Conservation (phyloP, 2,113 vertebrate genomes). For the Nycticebus coucang region DNA sequence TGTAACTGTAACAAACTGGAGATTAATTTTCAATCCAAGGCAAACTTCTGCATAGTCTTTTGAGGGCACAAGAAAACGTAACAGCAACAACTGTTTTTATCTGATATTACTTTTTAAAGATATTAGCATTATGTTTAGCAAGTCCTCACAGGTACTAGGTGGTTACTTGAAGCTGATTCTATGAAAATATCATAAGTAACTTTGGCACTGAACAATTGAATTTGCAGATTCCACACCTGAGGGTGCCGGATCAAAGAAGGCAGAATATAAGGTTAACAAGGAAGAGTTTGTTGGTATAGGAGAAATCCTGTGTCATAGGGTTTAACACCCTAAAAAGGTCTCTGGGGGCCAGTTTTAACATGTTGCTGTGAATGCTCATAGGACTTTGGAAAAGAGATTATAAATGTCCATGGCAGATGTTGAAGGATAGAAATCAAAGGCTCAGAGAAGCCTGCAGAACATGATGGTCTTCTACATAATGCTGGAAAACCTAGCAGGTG, state of each 20-base stretch:
- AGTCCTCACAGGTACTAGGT: background rate
- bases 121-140: background rate
- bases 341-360: background rate
- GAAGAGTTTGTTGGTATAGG: background rate
- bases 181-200: background rate
- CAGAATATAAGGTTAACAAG: background rate
- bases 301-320: background rate
- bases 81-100: background rate
- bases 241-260: background rate
- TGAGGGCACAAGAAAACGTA: background rate
- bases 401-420: background rate
- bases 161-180: background rate
- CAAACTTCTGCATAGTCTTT: background rate
- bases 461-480: background rate
- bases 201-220: background rate
- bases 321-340: background rate
- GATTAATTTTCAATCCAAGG: conserved; percentile 16
- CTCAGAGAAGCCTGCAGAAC: background rate
- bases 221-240: background rate
- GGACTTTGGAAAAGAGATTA: background rate
- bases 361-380: background rate
- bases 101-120: background rate
- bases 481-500: background rate
- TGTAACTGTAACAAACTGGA: background rate
- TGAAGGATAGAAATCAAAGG: background rate